These are phyloP conservation scores for Anguilla marmorata DNA, from an alignment of 2,797 vertebrate genomes.

Conservation along the genomic window DNA sequence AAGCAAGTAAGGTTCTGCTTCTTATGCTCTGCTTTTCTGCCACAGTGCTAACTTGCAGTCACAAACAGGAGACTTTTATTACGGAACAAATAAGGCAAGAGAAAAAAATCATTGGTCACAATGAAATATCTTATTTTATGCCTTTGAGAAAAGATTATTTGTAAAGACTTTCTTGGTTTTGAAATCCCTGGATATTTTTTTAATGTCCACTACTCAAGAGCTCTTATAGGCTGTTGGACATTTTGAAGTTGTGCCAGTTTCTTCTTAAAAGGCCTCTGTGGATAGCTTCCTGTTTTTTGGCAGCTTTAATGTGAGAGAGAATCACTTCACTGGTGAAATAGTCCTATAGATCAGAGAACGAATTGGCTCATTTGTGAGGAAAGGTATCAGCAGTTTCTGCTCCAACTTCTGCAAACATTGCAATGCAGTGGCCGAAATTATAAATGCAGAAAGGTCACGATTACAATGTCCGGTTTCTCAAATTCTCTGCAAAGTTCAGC, in stretches of 20 bases:
- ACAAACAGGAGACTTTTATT: background rate
- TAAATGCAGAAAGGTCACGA: background rate
- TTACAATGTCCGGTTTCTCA: background rate
- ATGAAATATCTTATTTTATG: background rate
- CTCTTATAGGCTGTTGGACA: background rate
- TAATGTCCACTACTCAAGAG: background rate
- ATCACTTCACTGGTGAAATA: background rate
- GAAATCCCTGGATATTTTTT: background rate
- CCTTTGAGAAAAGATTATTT: background rate
- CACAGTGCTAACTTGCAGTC: background rate
- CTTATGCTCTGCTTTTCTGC: background rate
- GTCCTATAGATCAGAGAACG: background rate
- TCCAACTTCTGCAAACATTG: background rate
- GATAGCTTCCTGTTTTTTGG: background rate
- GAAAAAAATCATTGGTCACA: background rate
- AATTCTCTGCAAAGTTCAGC: background rate
- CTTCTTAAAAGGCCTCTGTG: background rate
- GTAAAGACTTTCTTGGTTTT: background rate
- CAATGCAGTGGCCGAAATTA: background rate
- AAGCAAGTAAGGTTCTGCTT: conserved; percentile 9
- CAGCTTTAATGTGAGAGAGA: background rate
- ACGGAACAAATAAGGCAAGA: background rate
- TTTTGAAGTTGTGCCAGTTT: background rate
- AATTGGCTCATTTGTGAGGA: conserved; percentile 2
- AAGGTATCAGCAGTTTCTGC: background rate